Base-by-base conservation (phyloP, 1,140 invertebrate species). In the Drosophila truncata region DNA sequence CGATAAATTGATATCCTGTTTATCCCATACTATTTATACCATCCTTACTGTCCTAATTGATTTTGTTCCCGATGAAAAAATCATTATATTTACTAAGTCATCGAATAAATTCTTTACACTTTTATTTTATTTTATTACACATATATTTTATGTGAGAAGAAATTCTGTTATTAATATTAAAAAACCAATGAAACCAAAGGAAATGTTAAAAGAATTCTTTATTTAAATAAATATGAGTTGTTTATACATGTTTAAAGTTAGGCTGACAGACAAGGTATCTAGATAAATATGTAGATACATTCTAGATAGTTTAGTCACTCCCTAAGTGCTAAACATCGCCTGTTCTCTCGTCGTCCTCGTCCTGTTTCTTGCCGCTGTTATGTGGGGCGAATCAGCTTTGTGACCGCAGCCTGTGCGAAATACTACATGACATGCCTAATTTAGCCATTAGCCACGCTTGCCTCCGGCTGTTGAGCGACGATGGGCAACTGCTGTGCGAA, bases 391-490 rank as follows among this genome's bases (percentile, higher is more conserved):
- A 44, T 46, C 71, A 16, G 72, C 23, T 76, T 67, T 44, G 46
- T 65, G 49, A 47, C 63, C 81, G 37, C 63, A 57, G 61, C 44
- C 27, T 37, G 59, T 57, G 58, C 46, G 25, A 52, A 82, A 70
- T 65, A 41, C 67, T 16, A 41, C 44, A 73, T 76, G 75, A 76
- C 80, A 82, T 67, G 82, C 77, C 77, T 86, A 79, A 85, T 86
- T 86, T 82, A 42, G 62, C 82, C 75, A 87, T 86, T 86, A 82
- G 62, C 70, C 33, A 47, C 58, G 65, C 52, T 72, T 61, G 80
- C 63, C 60, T 23, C 39, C 62, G 66, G 47, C 35, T 35, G 23
- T 23, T 23, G n/a, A 13, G 6, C 31, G 31, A 25, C 52, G 31
- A 6, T 54, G 23, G 16, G 11, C 31, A 13, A 33, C 33, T 33